phyloP scores from a whole-genome alignment of 2,797 vertebrate genomes.

The Cyprinodon diabolis region DNA sequence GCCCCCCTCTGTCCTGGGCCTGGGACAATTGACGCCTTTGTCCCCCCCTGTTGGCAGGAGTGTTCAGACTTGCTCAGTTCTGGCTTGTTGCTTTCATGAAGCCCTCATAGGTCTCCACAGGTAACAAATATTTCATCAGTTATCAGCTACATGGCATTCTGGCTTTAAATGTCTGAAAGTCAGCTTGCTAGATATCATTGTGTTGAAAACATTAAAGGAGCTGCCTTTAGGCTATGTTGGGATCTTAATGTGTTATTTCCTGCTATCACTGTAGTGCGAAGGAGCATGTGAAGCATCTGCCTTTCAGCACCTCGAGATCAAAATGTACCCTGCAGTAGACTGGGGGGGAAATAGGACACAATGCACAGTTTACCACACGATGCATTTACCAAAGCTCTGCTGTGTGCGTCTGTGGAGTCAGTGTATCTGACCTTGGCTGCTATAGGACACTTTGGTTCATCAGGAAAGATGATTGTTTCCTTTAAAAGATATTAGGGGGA shows the following conservation, averaged over 20 bases:
- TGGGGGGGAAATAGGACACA: slow-evolving; percentile 25
- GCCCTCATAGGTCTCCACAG: neutral
- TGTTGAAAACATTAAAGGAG: slow-evolving; percentile 31
- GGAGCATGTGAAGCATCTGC: slow-evolving; percentile 36
- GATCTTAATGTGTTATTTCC: slow-evolving; percentile 52
- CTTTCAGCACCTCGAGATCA: slow-evolving; percentile 45
- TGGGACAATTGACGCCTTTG: too few species aligned
- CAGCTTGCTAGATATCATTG: slow-evolving; percentile 21
- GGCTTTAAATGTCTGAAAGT: slow-evolving; percentile 11
- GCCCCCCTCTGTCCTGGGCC: too few species aligned
- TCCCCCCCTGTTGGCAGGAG: too few species aligned
- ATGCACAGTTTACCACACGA: slow-evolving; percentile 64
- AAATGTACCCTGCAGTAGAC: slow-evolving; percentile 22
- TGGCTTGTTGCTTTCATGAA: slow-evolving; percentile 4
- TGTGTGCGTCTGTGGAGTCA: slow-evolving; percentile 24
- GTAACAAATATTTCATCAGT: slow-evolving; percentile 12
- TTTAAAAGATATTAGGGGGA: slow-evolving; percentile 72
- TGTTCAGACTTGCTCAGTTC: neutral
- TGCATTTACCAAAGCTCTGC: slow-evolving; percentile 50
- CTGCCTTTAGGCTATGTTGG: slow-evolving; percentile 30
- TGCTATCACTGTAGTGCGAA: slow-evolving; percentile 36
- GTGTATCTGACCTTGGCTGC: slow-evolving; percentile 71
- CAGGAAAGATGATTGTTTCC: slow-evolving; percentile 80
- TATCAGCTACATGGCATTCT: slow-evolving; percentile 18
- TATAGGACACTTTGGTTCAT: slow-evolving; percentile 72